Base-by-base conservation (phyloP, 2,888 invertebrate species). In the Dendrolimus houi region DNA sequence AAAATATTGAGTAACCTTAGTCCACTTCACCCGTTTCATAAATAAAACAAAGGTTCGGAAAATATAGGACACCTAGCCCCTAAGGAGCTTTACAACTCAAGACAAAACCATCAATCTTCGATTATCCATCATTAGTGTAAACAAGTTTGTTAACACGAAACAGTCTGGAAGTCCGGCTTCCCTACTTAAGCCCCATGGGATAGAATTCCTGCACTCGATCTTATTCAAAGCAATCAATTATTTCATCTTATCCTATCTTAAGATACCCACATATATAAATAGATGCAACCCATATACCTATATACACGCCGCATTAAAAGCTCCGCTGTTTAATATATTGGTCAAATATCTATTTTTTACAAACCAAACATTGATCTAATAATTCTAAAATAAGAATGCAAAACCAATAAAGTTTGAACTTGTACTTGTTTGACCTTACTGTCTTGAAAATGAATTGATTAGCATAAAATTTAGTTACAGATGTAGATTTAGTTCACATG, bases 191-290 rank as follows among this genome's bases (percentile, higher is more conserved):
- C 66, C 79, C 76, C 75, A 60, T 68, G 76, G 81, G 83, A 84
- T 83, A 76, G 76, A 78, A 76, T 83, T 83, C 72, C 77, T 70
- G 67, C 77, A 75, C 77, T 83, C 80, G 75, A 81, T 82, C 82
- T 82, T 78, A 78, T 69, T 71, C 67, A 64, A 69, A 68, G 64
- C 75, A 72, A 79, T 78, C 80, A 77, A 78, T 81, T 29, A 29
- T 29, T 29, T 86, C 77, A 80, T 80, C 80, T 81, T 77, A 74
- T 72, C 75, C 72, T 71, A 69, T 75, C 77, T 79, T 47, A 47
- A 9, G 47, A 47, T 9, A 76, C 80, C 81, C 84, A 71, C 75
- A 66, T 77, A 69, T 74, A 52, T 41, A 52, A 52, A 54, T 0
- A 29, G 6, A 29, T 29, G 6, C 29, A 29, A 6, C 29, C 3